Percentiles rank a stretch among this genome's conserved stretches.
phyloP scores from a whole-genome alignment of 2,888 invertebrate species.

The Caenorhabditis macrosperma region DNA sequence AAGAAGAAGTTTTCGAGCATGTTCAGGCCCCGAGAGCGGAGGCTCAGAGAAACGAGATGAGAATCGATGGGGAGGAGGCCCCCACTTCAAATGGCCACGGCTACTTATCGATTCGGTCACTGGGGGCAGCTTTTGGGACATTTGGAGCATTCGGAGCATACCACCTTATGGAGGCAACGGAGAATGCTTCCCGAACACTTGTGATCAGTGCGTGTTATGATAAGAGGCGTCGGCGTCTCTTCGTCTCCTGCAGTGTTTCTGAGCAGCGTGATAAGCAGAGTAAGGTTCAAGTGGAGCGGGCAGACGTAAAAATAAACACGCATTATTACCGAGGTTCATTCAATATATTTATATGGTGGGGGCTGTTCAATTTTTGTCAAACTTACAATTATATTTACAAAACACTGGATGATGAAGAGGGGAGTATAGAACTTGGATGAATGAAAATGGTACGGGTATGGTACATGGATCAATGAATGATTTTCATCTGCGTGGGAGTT shows the following conservation, averaged over 20 bases:
- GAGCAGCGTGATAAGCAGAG: conserved; percentile 24
- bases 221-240: conserved; percentile 37
- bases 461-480: not conserved
- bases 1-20: conserved; percentile 39
- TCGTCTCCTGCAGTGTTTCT: not conserved
- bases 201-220: conserved; percentile 22
- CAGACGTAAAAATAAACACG: not conserved
- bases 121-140: conserved; percentile 1
- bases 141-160: not conserved
- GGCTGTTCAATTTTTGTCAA: not conserved
- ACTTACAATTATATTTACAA: conserved; percentile 9
- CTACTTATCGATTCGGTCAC: conserved; percentile 43
- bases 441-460: not conserved
- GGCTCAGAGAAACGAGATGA: conserved; percentile 26
- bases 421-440: not conserved
- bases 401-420: not conserved
- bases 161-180: not conserved
- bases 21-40: conserved; percentile 10
- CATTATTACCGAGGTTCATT: not conserved
- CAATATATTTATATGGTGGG: not conserved
- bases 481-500: not conserved
- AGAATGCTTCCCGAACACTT: conserved; percentile 24
- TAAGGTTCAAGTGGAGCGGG: conserved; percentile 33
- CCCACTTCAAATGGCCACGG: conserved; percentile 25
- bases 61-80: conserved; percentile 51